Evolutionary conservation across 2,113 vertebrate species (phyloP).

Genomic region (Terrapene triunguis): DNA sequence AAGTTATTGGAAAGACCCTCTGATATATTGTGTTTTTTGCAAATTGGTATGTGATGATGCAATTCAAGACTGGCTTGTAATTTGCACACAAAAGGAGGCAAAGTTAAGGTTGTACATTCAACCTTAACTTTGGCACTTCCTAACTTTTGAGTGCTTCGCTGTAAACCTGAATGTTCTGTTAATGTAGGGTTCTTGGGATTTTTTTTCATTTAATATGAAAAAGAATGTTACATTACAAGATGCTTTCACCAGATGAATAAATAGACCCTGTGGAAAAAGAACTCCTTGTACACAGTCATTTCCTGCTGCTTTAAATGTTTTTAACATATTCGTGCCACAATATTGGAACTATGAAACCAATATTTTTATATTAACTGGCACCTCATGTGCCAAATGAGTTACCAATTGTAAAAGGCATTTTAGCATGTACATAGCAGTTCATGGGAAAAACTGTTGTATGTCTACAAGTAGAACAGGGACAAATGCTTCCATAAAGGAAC

Average conservation of each 20-base stretch:
- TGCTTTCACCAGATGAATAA: constrained; percentile 50
- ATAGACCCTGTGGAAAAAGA: constrained; percentile 19
- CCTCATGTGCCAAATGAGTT: constrained; percentile 31
- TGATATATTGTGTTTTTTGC: neutral
- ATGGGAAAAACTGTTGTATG: constrained; percentile 45
- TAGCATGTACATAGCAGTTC: constrained; percentile 56
- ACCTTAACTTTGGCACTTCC: neutral
- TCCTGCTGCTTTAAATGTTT: constrained; percentile 33
- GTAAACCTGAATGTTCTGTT: accelerated
- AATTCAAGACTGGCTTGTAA: accelerated
- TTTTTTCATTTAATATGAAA: neutral
- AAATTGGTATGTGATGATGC: neutral
- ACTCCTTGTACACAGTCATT: neutral
- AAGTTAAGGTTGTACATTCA: neutral
- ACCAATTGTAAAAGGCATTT: constrained; percentile 55
- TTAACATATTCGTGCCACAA: neutral
- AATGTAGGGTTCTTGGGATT: accelerated
- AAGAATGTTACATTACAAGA: neutral
- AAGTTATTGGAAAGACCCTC: neutral
- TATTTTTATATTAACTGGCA: constrained; percentile 19
- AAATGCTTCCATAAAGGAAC: constrained; percentile 22
- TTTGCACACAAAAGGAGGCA: neutral
- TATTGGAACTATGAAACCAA: neutral
- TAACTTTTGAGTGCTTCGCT: accelerated
- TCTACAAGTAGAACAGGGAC: neutral